Evolutionary conservation across 1,140 invertebrate genomes (phyloP), one percentile per base, ranked within the genome.

Genomic region (Dinoponera quadriceps): DNA sequence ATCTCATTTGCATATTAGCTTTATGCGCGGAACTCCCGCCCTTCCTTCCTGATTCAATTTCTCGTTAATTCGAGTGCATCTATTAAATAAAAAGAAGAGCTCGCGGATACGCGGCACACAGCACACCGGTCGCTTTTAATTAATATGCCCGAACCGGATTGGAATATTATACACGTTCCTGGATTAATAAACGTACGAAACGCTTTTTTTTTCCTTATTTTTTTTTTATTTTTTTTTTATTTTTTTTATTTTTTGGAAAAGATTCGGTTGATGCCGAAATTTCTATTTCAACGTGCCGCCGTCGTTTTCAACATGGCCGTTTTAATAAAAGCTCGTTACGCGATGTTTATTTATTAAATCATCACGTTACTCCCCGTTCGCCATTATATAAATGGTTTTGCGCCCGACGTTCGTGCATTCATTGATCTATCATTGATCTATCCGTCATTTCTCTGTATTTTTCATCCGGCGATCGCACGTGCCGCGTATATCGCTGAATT

Each of bases 1-100:
- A 74, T 63, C 14, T 57, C 11, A 74, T 74, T 74, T 74, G 25
- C 18, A 29, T 14, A 49, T 48, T 74, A 38, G 62, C n/a, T 75
- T 75, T 63, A 7, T 18, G 22, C 2, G 1, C 4, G 18, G 20
- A 74, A 1, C 18, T 0, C 49, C 51, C 65, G 18, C 5, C 20
- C 0, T 20, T 75, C 14, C n/a, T 65, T 75, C 38, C 14, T 18
- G 3, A 51, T 66, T 22, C 65, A 5, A 51, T 22, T 66, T 77
- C 27, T 77, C 27, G 27, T 33, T n/a, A 77, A 54, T 66, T 51
- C 20, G 27, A 51, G 14, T 33, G 65, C 20, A 29, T 38, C n/a
- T 51, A 7, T 77, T 77, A 77, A 54, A 33, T 77, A 18, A 77
- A 77, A 51, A 44, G 27, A 65, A 63, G 27, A 33, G 11, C 33